A percentile compares a stretch with the other conserved stretches of the same genome.
Conservation (phyloP, 2,888 invertebrate genomes). For the Atrina japonica region DNA sequence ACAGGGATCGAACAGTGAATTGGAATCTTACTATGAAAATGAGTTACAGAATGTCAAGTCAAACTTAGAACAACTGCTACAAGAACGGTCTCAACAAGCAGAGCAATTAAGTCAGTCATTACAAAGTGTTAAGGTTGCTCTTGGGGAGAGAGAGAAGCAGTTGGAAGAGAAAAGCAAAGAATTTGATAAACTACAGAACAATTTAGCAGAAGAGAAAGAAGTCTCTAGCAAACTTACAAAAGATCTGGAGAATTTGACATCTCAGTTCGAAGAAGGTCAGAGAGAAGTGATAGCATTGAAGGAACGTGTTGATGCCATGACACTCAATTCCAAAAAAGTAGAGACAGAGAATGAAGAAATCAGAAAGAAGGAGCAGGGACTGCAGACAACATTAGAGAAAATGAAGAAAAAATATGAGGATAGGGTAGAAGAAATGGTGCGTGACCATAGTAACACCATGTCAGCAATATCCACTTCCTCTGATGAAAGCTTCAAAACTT, state of each 20-base stretch:
- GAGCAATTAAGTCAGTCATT: constrained; percentile 48
- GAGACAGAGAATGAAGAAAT: constrained; percentile 51
- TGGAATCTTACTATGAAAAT: constrained; percentile 62
- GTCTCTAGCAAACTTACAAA: constrained; percentile 62
- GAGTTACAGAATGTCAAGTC: constrained; percentile 62
- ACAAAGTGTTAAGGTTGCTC: constrained; percentile 42
- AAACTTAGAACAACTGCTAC: constrained; percentile 60
- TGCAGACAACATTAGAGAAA: constrained; percentile 10
- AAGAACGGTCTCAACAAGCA: constrained; percentile 62
- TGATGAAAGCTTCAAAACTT: constrained; percentile 38
- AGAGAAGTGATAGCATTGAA: constrained; percentile 48
- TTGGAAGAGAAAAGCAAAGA: constrained; percentile 46
- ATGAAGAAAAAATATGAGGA: constrained; percentile 49
- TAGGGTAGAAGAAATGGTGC: constrained; percentile 43
- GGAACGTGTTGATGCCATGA: constrained; percentile 35
- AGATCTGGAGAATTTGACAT: constrained; percentile 67
- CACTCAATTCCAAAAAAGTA: constrained; percentile 43
- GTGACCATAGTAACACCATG: constrained; percentile 46
- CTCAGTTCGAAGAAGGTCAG: constrained; percentile 48
- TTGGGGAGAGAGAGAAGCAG: constrained; percentile 55
- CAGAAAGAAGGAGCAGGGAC: too few relatives aligned
- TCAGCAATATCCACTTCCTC: constrained; percentile 43
- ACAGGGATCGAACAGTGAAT: constrained; percentile 61
- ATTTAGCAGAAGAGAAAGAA: constrained; percentile 56
- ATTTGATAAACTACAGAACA: constrained; percentile 45